Evolutionary conservation across 2,888 invertebrate species (phyloP), one percentile per base, ranked within the genome.

Genomic region (Chironomus riparius): DNA sequence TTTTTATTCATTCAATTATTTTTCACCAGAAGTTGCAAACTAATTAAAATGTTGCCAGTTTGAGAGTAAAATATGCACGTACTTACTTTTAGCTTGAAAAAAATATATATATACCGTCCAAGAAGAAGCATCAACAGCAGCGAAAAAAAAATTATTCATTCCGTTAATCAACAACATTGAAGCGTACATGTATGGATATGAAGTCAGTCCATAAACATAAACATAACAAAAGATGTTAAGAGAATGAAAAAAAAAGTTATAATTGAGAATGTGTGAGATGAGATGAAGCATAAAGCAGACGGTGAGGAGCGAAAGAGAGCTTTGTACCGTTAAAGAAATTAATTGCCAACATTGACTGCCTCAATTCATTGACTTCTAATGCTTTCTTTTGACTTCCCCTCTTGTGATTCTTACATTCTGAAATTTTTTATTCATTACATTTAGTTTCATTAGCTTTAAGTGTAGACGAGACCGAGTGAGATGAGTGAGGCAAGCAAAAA

Each of bases 271-370:
- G 38, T 38, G 38, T 38, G 38, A 10, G 50, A 50, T 50, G 15
- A 15, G 15, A 15, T n/a, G 50, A 50, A 50, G 18, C 10, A 62
- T 4, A 28, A 68, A 68, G 15, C n/a, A 68, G 68, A 24, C n/a
- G 15, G 12, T 5, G 38, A 38, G 24, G 38, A 38, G 38, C 38
- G 2, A 38, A 38, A 62, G 22, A 38, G 18, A 68, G 18, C 24
- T 68, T n/a, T 18, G 12, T 68, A 24, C 68, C 24, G 68, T 68
- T 68, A 68, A 28, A 28, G 68, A 68, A 68, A 68, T 68, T 68
- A 68, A 68, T 68, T 68, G 15, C 68, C 21, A 24, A 68, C 68
- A 68, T 68, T 68, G 62, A 62, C 62, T 62, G 18, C 12, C 15
- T 50, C 15, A 50, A 15, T 62, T 62, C 62, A 62, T 21, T 62